phyloP scores from a whole-genome alignment of 1,140 invertebrate genomes.

The Pentalonia nigronervosa region DNA sequence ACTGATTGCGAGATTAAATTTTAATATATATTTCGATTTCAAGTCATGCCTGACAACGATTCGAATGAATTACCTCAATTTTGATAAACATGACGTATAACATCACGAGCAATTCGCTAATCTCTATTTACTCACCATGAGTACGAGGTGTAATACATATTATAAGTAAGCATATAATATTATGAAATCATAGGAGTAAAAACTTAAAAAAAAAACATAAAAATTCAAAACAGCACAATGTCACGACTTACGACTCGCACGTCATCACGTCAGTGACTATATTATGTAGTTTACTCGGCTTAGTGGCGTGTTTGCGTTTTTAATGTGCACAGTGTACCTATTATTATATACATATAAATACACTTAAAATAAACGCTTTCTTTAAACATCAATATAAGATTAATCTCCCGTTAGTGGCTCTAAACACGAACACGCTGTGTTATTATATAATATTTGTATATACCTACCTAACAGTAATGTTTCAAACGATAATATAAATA shows the following conservation, averaged over 20 bases:
- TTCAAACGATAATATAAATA: not conserved
- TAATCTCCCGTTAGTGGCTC: conserved; percentile 20
- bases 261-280: not conserved
- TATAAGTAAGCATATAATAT: not conserved
- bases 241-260: not conserved
- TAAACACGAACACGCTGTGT: not conserved
- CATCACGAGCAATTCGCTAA: not conserved
- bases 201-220: not conserved
- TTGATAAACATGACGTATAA: not conserved
- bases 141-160: not conserved
- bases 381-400: conserved; percentile 14
- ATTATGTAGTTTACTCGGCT: not conserved
- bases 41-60: not conserved
- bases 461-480: not conserved
- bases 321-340: not conserved
- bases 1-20: not conserved
- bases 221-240: not conserved
- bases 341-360: not conserved
- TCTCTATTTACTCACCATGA: not conserved
- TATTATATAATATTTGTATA: not conserved
- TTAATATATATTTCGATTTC: not conserved
- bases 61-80: not conserved
- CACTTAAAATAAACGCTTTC: conserved; percentile 6
- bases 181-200: not conserved
- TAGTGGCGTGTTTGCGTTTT: not conserved